These are phyloP conservation scores for cat (Felis catus) DNA, from an alignment of 2,113 vertebrate species.

Conservation along the genomic window F.catus_Fca126_mat1.0 CM031418.1:141412001-141412500, in stretches of 20 bases:
- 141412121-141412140: not conserved
- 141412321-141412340: not conserved
- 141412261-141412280: not conserved
- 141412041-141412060: not conserved
- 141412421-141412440: not conserved
- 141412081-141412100: not conserved
- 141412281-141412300: not conserved
- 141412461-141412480: not conserved
- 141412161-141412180: not conserved
- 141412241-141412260: fast-evolving
- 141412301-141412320: not conserved
- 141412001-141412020: not conserved
- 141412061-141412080: too few species aligned
- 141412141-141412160: not conserved
- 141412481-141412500: not conserved
- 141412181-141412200: not conserved
- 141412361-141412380: too few species aligned
- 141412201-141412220: not conserved
- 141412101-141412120: not conserved
- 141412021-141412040: not conserved
- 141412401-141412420: fast-evolving
- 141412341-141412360: not conserved
- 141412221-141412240: too few species aligned
- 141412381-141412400: not conserved
- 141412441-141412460: fast-evolving